A percentile compares a stretch with the other conserved stretches of the same genome.
Conservation (phyloP, 2,797 vertebrate genomes). For the Sebastes baramenuke region DNA sequence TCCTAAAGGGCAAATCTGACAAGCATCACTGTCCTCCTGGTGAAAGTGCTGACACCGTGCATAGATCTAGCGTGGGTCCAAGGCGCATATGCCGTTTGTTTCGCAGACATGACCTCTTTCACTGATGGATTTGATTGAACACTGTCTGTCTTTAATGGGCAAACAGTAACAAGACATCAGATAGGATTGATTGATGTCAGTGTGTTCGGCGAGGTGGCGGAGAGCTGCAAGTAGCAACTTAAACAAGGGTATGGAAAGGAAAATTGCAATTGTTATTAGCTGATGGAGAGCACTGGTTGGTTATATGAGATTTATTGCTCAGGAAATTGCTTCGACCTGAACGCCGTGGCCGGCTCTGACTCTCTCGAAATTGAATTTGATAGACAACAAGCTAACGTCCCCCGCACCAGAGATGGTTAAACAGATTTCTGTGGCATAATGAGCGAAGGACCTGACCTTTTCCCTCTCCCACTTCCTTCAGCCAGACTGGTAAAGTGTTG, state of each 20-base stretch:
- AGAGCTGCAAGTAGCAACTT: conserved; percentile 36
- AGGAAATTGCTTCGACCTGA: conserved; percentile 77
- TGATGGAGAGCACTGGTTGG: conserved; percentile 68
- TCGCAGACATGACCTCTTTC: conserved; percentile 59
- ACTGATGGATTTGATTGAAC: conserved; percentile 66
- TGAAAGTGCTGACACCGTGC: conserved; percentile 64
- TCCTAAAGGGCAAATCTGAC: conserved; percentile 73
- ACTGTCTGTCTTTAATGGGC: conserved; percentile 63
- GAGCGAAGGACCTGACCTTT: conserved; percentile 64
- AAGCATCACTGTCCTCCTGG: conserved; percentile 41
- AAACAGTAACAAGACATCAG: conserved; percentile 70
- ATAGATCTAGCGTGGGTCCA: conserved; percentile 16
- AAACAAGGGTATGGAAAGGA: conserved; percentile 55
- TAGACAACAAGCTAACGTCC: conserved; percentile 72
- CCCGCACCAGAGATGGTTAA: conserved; percentile 66
- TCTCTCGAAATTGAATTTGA: conserved; percentile 81
- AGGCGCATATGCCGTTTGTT: conserved; percentile 47
- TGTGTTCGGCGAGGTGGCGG: conserved; percentile 29
- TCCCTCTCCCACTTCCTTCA: conserved; percentile 40
- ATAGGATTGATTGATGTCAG: conserved; percentile 62
- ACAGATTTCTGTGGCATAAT: conserved; percentile 73
- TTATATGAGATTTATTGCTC: conserved; percentile 79
- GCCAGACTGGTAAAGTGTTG: conserved; percentile 33
- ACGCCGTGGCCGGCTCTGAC: conserved; percentile 62
- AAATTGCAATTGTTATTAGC: conserved; percentile 65